Percentiles rank a stretch among this genome's conserved stretches.
Conservation (phyloP, 2,888 invertebrate species). For the Heteromurus nitidus region DNA sequence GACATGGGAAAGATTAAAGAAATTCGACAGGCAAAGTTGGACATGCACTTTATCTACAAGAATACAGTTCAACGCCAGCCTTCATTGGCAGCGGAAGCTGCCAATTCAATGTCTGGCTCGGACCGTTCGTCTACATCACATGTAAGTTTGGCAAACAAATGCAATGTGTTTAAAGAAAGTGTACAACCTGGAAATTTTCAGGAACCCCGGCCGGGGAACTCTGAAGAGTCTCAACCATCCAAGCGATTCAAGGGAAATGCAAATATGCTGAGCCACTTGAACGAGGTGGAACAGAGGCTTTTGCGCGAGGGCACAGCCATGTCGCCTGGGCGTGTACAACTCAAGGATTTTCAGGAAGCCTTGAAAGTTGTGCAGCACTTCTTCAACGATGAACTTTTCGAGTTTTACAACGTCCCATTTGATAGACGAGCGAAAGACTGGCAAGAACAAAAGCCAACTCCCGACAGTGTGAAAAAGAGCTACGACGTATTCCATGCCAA, state of each 20-base stretch:
- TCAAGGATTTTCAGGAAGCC: background rate
- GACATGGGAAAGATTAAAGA: background rate
- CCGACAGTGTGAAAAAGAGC: background rate
- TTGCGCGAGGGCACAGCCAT: no score
- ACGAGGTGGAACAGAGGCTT: background rate
- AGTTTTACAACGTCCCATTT: background rate
- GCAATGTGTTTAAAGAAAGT: background rate
- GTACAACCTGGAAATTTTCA: background rate
- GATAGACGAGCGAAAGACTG: background rate
- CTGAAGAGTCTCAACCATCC: background rate
- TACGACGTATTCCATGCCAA: background rate
- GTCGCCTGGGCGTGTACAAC: no score
- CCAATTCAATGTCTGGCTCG: no score
- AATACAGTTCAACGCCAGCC: no score
- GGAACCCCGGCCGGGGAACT: background rate
- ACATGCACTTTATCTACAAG: no score
- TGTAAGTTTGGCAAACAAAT: no score
- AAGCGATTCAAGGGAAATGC: background rate
- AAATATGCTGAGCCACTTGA: background rate
- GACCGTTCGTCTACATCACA: no score
- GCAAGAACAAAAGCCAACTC: background rate
- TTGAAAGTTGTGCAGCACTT: background rate
- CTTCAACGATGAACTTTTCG: background rate
- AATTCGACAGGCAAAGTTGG: background rate
- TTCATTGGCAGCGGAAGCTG: no score